These are phyloP conservation scores for Perca fluviatilis DNA, from an alignment of 2,113 vertebrate species.

Conservation along the genomic window DNA sequence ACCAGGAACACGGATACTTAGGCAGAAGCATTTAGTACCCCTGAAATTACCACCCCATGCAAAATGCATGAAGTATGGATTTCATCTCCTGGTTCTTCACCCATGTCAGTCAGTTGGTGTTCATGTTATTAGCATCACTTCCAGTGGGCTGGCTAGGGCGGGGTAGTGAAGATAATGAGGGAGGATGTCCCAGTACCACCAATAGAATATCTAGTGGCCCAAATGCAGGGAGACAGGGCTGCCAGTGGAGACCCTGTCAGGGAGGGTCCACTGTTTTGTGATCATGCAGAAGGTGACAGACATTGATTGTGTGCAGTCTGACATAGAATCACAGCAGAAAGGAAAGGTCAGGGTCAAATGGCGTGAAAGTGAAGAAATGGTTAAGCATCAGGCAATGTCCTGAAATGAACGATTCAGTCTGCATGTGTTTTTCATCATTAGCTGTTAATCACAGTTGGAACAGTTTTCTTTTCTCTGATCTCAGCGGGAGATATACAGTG, in stretches of 20 bases:
- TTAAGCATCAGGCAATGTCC: constrained; percentile 62
- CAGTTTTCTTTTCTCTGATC: constrained; percentile 57
- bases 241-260: constrained; percentile 71
- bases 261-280: constrained; percentile 67
- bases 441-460: constrained; percentile 50
- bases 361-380: constrained; percentile 74
- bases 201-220: constrained; percentile 61
- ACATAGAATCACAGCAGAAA: constrained; percentile 73
- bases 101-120: constrained; percentile 72
- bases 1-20: constrained; percentile 30
- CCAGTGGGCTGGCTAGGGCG: constrained; percentile 49
- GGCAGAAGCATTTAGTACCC: constrained; percentile 42
- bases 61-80: constrained; percentile 83
- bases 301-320: constrained; percentile 80
- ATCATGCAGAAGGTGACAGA: constrained; percentile 77
- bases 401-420: constrained; percentile 39
- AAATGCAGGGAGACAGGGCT: constrained; percentile 79
- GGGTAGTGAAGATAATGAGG: constrained; percentile 76
- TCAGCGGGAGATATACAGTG: constrained; percentile 44
- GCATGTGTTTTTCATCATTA: constrained; percentile 70
- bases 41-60: constrained; percentile 70
- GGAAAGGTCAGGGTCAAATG: constrained; percentile 82
- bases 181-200: constrained; percentile 65
- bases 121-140: constrained; percentile 76
- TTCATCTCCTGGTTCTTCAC: constrained; percentile 71